Evolutionary conservation across 2,797 vertebrate genomes (phyloP).

Genomic region (Brotula barbata): DNA sequence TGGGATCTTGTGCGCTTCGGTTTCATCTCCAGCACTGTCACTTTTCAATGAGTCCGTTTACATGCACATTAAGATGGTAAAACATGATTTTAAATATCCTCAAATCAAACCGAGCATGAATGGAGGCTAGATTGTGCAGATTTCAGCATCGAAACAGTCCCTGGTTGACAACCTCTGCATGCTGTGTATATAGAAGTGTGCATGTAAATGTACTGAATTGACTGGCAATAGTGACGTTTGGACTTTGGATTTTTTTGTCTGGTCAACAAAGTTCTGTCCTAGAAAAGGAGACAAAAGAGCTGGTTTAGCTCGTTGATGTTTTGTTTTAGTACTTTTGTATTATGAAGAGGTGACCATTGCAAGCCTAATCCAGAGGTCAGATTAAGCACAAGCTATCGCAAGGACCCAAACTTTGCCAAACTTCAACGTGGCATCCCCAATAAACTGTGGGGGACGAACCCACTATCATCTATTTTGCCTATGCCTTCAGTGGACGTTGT

Average conservation of each 20-base stretch:
- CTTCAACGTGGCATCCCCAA: no score
- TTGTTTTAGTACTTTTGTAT: slow-evolving; percentile 28
- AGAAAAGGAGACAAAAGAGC: neutral
- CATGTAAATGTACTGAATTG: no score
- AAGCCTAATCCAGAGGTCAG: slow-evolving; percentile 86
- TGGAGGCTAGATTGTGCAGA: no score
- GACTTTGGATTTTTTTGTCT: no score
- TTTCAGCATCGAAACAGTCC: no score
- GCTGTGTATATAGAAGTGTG: no score
- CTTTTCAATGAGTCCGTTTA: slow-evolving; percentile 7
- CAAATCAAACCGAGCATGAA: no score
- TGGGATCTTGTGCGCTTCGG: slow-evolving; percentile 31
- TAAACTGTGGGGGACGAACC: neutral
- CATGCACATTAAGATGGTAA: neutral
- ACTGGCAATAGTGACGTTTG: no score
- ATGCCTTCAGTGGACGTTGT: slow-evolving; percentile 4
- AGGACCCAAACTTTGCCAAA: neutral
- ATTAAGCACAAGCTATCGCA: slow-evolving; percentile 32
- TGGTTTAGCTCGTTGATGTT: slow-evolving; percentile 24
- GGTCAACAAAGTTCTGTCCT: no score
- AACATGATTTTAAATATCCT: no score
- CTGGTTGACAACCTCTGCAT: no score
- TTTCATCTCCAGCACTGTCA: slow-evolving; percentile 48
- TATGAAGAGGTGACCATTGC: slow-evolving; percentile 80
- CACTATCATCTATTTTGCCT: neutral